Conservation (phyloP, 2,797 vertebrate genomes). For the Pteronotus mesoamericanus region DNA sequence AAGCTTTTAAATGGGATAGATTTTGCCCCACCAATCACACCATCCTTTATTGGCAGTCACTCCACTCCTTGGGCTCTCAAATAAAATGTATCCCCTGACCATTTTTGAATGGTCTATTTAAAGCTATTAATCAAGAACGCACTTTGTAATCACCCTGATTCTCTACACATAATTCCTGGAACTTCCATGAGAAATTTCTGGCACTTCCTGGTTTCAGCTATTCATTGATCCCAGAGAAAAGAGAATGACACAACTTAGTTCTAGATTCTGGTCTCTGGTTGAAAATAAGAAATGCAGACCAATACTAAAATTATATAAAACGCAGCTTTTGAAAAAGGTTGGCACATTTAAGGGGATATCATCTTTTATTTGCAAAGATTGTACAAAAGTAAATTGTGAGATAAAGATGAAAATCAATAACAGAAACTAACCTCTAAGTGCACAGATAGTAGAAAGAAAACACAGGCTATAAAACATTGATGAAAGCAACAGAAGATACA, state of each 20-base stretch:
- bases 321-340: conserved; percentile 6
- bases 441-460: background rate
- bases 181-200: conserved; percentile 19
- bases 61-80: background rate
- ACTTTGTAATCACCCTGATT: conserved; percentile 1
- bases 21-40: background rate
- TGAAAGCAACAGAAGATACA: background rate
- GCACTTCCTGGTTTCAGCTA: conserved; percentile 5
- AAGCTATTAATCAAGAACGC: background rate
- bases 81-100: background rate
- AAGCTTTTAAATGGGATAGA: background rate
- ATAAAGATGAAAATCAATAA: conserved; percentile 28
- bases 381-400: background rate
- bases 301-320: conserved; percentile 14
- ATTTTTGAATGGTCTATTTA: background rate
- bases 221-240: background rate
- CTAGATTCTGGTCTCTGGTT: background rate
- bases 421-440: background rate
- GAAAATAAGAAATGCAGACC: background rate
- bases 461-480: background rate
- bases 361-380: conserved; percentile 5
- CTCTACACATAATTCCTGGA: conserved; percentile 2
- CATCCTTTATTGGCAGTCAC: background rate
- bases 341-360: background rate
- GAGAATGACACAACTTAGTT: background rate